Conservation (phyloP, 2,113 vertebrate species). For the Pterocles burchelli region DNA sequence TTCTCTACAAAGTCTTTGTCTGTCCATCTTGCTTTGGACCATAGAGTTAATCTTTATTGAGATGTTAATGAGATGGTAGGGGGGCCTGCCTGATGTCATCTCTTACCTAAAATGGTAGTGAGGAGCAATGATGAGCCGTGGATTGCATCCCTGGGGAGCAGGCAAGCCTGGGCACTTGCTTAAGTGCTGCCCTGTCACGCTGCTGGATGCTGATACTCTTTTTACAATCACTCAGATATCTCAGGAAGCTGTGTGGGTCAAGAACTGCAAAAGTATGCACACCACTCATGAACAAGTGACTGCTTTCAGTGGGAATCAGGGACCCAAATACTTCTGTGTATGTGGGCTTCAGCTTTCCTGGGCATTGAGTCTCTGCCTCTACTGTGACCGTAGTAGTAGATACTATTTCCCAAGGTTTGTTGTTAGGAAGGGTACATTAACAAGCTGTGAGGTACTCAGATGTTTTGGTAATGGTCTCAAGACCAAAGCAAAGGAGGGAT, state of each 20-base stretch:
- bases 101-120: conserved; percentile 38
- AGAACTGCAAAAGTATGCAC: background rate
- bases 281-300: background rate
- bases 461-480: background rate
- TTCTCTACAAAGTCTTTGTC: conserved; percentile 2
- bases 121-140: background rate
- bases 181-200: background rate
- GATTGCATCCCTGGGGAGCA: background rate
- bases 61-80: conserved; percentile 43
- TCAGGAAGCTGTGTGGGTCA: background rate
- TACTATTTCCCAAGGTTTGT: background rate
- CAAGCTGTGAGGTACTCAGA: background rate
- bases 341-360: background rate
- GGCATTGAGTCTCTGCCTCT: background rate
- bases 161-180: background rate
- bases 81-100: conserved; percentile 21
- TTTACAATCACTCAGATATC: background rate
- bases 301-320: background rate
- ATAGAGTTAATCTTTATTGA: conserved; percentile 13
- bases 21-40: background rate
- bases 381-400: background rate
- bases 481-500: background rate
- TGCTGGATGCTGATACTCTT: background rate
- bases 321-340: background rate
- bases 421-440: background rate